phyloP scores from a whole-genome alignment of 2,888 invertebrate genomes.

The Empis livida region DNA sequence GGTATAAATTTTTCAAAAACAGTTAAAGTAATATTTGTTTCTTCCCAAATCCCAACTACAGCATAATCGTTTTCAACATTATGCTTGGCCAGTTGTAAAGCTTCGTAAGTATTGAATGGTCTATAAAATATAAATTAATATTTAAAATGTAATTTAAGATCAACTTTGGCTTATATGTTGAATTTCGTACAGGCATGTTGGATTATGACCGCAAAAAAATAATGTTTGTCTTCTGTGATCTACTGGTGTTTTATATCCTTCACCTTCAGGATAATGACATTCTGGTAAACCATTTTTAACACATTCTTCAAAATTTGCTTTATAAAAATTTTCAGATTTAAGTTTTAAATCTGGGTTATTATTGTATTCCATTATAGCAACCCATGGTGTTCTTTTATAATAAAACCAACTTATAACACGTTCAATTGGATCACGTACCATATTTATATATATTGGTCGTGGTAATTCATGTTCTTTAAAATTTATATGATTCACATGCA shows the following conservation, averaged over 20 bases:
- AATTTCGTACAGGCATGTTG: conserved; percentile 58
- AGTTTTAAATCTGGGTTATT: conserved; percentile 57
- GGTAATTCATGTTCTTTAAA: conserved; percentile 63
- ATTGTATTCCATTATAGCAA: conserved; percentile 70
- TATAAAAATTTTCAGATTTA: conserved; percentile 25
- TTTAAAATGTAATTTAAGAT: no score
- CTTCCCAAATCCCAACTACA: conserved; percentile 78
- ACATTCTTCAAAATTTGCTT: conserved; percentile 66
- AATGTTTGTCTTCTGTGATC: conserved; percentile 72
- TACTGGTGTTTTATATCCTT: conserved; percentile 63
- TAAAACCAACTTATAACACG: conserved; percentile 85
- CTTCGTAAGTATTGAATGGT: conserved; percentile 70
- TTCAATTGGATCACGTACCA: conserved; percentile 79
- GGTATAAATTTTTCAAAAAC: conserved; percentile 77
- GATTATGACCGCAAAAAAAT: conserved; percentile 79
- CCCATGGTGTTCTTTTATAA: conserved; percentile 76
- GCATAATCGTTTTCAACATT: conserved; percentile 76
- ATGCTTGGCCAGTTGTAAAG: conserved; percentile 67
- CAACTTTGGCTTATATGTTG: no score
- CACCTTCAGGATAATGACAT: conserved; percentile 64
- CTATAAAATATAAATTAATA: conserved; percentile 38
- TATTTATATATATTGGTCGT: conserved; percentile 75
- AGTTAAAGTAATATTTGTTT: conserved; percentile 68
- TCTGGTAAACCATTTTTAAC: conserved; percentile 68
- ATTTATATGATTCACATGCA: conserved; percentile 78